A percentile compares a stretch with the other conserved stretches of the same genome.
These are phyloP conservation scores for Oeneis ivallda DNA, from an alignment of 2,888 invertebrate genomes.

Conservation along the genomic window DNA sequence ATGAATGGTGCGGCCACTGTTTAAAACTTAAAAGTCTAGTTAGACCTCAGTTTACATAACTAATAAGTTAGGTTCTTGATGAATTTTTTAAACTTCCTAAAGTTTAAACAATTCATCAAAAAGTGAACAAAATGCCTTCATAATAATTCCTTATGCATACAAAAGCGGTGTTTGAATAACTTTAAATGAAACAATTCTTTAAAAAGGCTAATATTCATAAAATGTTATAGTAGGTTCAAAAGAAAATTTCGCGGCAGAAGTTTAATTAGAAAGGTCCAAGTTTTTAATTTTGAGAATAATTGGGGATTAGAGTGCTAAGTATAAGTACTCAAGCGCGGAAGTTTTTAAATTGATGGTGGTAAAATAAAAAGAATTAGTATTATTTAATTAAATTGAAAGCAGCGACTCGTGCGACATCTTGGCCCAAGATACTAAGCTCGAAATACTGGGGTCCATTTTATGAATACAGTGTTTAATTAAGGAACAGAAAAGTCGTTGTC, in stretches of 20 bases:
- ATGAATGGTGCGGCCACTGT: too few relatives aligned
- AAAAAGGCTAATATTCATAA: slow-evolving; percentile 19
- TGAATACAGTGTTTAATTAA: slow-evolving; percentile 7
- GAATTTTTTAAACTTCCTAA: neutral
- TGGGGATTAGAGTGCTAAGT: slow-evolving; percentile 28
- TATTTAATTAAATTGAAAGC: slow-evolving; percentile 31
- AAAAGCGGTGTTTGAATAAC: slow-evolving; percentile 8
- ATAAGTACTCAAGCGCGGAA: slow-evolving; percentile 23
- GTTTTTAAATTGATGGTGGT: slow-evolving; percentile 35
- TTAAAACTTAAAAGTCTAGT: too few relatives aligned
- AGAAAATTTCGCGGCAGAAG: slow-evolving; percentile 36
- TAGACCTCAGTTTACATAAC: too few relatives aligned
- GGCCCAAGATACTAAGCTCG: slow-evolving; percentile 4
- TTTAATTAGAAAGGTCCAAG: slow-evolving; percentile 40
- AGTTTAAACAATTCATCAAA: neutral
- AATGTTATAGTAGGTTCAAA: slow-evolving; percentile 27
- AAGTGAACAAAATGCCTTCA: slow-evolving; percentile 2
- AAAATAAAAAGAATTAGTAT: slow-evolving; percentile 30
- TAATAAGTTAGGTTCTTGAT: neutral
- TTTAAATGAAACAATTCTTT: slow-evolving; percentile 23
- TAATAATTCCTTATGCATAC: slow-evolving; percentile 12
- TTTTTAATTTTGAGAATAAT: slow-evolving; percentile 40
- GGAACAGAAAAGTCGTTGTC: neutral
- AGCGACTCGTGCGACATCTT: neutral
- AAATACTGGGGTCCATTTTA: neutral